Percentiles rank a stretch among this genome's conserved stretches.
These are phyloP conservation scores for Caranx melampygus DNA, from an alignment of 2,113 vertebrate species.

Conservation along the genomic window DNA sequence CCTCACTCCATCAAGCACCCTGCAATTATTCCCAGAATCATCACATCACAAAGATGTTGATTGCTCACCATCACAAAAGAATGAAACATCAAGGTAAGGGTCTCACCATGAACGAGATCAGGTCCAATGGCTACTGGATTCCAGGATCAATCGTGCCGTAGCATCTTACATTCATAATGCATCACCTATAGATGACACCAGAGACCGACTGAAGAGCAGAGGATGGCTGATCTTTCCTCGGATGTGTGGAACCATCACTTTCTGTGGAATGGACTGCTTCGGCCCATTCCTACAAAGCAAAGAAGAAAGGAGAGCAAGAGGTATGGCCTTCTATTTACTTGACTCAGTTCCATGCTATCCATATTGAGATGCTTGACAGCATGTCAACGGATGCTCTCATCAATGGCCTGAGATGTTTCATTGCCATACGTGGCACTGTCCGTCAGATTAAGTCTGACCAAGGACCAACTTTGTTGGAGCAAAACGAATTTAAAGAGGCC, in stretches of 20 bases:
- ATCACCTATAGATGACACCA: not conserved
- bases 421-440: constrained; percentile 16
- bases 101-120: too few species aligned
- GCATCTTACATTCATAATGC: not conserved
- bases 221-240: not conserved
- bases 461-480: constrained; percentile 49
- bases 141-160: too few species aligned
- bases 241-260: not conserved
- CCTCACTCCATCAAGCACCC: not conserved
- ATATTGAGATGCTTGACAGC: constrained; percentile 44
- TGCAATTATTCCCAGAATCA: not conserved
- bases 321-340: constrained; percentile 44
- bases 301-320: constrained; percentile 2
- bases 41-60: not conserved
- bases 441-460: constrained; percentile 43
- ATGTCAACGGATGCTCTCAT: constrained; percentile 46
- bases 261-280: constrained; percentile 45
- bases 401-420: constrained; percentile 34
- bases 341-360: constrained; percentile 11
- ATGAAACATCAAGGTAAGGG: too few species aligned
- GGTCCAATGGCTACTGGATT: too few species aligned
- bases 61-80: not conserved
- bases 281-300: constrained; percentile 33
- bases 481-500: constrained; percentile 27
- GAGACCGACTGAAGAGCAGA: not conserved